Evolutionary conservation across 2,797 vertebrate genomes (phyloP), one percentile per base, ranked within the genome.

Genomic region (Ambastaia sidthimunki): DNA sequence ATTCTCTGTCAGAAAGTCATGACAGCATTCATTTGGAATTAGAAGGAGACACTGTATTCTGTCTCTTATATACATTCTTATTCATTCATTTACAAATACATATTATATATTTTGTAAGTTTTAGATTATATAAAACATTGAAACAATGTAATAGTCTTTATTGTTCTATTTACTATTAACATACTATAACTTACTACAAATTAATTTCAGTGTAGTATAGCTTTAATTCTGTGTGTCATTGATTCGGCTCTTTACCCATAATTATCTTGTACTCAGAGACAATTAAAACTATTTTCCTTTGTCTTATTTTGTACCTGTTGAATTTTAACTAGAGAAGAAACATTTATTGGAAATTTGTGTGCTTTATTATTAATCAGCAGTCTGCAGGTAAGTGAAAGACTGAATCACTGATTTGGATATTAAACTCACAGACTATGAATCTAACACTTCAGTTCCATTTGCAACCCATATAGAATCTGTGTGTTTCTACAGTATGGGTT

Each of bases 1-100:
- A 23, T 72, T 81, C 23, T 55, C 11, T 71, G 28, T 74, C 62
- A 54, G 54, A n/a, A 72, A 72, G 65, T 72, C 28, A 41, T 28
- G n/a, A 52, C 44, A 52, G 50, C 44, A 55, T 44, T 18, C 21
- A 66, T 28, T 34, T 6, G 4, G n/a, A 21, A 31, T 25, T 23
- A 28, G 21, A 70, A 70, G 18, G 7, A 44, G 11, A 19, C 12
- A 66, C 12, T 21, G 31, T 15, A 15, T 65, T 62, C 11, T 59
- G 21, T 31, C 23, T 76, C 25, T 4, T 41, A 44, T 54, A 3
- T 25, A 41, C 9, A 41, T 0, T 50, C 16, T 6, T 4, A 34
- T 74, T 13, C 10, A n/a, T 16, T 10, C 1, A 15, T 7, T n/a
- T 7, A 19, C 19, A 9, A 6, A 55, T 55, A 19, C 52, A 55